A percentile compares a stretch with the other conserved stretches of the same genome.
Evolutionary conservation across 2,797 vertebrate genomes (phyloP).

Genomic region (Hippopotamyrus pictus): DNA sequence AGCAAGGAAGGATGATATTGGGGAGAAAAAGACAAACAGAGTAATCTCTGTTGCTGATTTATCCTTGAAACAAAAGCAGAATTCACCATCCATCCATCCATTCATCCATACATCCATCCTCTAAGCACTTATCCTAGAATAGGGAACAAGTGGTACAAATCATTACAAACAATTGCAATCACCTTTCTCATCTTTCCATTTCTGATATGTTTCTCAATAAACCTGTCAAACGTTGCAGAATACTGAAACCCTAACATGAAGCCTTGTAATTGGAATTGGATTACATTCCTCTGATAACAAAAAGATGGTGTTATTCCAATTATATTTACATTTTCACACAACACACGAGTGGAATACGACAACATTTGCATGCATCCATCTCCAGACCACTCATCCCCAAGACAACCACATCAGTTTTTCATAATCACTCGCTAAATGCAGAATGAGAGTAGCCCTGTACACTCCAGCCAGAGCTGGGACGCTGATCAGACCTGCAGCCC

Average conservation of each 20-base stretch:
- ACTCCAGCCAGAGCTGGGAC: neutral
- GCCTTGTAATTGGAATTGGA: neutral
- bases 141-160: neutral
- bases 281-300: neutral
- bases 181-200: neutral
- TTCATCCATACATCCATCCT: neutral
- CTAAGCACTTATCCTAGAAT: neutral
- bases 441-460: neutral
- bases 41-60: neutral
- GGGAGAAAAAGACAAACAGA: neutral
- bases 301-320: neutral
- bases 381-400: neutral
- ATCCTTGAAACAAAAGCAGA: neutral
- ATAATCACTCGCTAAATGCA: neutral
- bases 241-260: neutral
- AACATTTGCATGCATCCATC: neutral
- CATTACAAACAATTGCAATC: neutral
- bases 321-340: neutral
- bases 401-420: neutral
- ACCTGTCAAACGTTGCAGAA: neutral
- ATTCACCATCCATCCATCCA: neutral
- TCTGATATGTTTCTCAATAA: neutral
- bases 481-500: neutral
- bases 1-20: neutral
- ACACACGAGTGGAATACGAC: neutral